Conservation (phyloP, 64 coral and sea anemone species). For the Platygyra sinensis region DNA sequence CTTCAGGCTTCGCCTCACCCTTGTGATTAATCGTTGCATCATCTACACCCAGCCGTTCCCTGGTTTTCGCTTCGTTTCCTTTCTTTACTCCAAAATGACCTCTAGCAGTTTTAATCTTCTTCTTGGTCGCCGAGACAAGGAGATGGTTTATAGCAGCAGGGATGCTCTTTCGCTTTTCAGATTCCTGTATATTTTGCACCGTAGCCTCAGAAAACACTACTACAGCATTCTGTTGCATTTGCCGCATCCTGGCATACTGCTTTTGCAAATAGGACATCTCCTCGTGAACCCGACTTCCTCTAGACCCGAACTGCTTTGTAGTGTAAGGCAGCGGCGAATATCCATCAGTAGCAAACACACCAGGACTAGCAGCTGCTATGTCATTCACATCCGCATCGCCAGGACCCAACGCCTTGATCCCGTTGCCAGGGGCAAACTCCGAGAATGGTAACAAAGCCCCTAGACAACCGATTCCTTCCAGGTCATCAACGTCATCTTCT, state of each 20-base stretch:
- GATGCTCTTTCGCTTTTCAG: slow-evolving; percentile 72
- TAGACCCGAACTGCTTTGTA: slow-evolving; percentile 60
- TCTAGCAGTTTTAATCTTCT: slow-evolving; percentile 32
- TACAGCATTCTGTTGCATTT: slow-evolving; percentile 97
- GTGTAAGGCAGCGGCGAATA: slow-evolving; percentile 82
- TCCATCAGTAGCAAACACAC: slow-evolving; percentile 83
- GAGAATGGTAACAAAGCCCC: slow-evolving; percentile 92
- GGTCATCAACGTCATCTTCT: slow-evolving; percentile 84
- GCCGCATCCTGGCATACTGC: slow-evolving; percentile 89
- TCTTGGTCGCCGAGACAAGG: slow-evolving; percentile 84
- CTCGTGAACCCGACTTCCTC: slow-evolving; percentile 39
- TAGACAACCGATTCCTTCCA: slow-evolving; percentile 84
- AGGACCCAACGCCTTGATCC: slow-evolving; percentile 46
- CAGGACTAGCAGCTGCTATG: slow-evolving; percentile 84
- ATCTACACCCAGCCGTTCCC: background rate
- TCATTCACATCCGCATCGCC: slow-evolving; percentile 52
- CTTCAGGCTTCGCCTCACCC: slow-evolving; percentile 4
- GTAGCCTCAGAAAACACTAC: slow-evolving; percentile 92
- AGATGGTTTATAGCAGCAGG: slow-evolving; percentile 96
- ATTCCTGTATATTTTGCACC: slow-evolving; percentile 90
- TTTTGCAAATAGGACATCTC: slow-evolving; percentile 86
- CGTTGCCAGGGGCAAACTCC: slow-evolving; percentile 54
- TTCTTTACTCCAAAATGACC: slow-evolving; percentile 24
- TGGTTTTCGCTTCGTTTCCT: background rate
- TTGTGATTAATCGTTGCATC: background rate